Evolutionary conservation across 2,797 vertebrate genomes (phyloP).

Genomic region (Gila robusta): DNA sequence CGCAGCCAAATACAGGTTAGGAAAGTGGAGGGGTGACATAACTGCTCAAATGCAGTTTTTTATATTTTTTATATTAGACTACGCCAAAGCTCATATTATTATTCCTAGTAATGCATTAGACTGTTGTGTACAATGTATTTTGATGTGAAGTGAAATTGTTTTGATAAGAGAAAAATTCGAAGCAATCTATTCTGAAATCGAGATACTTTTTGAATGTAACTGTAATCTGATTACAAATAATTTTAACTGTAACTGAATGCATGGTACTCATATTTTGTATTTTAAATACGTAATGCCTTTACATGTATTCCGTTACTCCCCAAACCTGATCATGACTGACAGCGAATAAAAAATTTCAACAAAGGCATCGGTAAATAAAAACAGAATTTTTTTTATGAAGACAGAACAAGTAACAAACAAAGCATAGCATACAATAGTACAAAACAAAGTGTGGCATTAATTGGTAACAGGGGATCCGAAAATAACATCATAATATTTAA

Average conservation of each 20-base stretch:
- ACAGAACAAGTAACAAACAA: no score
- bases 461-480: no score
- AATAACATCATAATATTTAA: no score
- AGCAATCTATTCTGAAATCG: not conserved
- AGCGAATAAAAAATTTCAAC: not conserved
- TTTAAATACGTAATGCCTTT: not conserved
- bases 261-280: not conserved
- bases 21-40: conserved; percentile 50
- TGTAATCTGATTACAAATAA: not conserved
- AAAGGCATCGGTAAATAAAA: not conserved
- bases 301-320: not conserved
- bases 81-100: not conserved
- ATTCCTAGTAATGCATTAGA: not conserved
- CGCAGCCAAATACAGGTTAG: conserved; percentile 66
- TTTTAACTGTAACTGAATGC: not conserved
- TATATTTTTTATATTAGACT: conserved; percentile 32
- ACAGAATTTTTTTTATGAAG: no score
- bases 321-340: not conserved
- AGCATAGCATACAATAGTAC: no score
- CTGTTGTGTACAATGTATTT: not conserved
- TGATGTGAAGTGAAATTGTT: not conserved
- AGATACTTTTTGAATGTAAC: not conserved
- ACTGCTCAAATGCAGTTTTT: conserved; percentile 46
- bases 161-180: not conserved
- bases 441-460: no score